These are phyloP conservation scores for Pseudomyrmex gracilis DNA, from an alignment of 1,140 invertebrate genomes.

Conservation along the genomic window DNA sequence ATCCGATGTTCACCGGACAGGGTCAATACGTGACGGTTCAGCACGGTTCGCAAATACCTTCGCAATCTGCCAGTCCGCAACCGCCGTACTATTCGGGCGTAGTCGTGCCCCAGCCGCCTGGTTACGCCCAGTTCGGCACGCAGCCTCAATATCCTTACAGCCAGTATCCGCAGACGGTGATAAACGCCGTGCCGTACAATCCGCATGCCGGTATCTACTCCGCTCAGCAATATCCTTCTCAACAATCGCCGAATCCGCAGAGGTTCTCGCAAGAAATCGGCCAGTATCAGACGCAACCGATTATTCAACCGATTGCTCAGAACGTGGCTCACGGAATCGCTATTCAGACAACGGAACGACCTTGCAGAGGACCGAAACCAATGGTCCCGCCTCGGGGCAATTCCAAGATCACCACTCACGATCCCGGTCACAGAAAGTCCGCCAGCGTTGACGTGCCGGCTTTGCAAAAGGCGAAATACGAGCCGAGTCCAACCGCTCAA, in stretches of 20 bases:
- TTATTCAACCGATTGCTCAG: constrained; percentile 84
- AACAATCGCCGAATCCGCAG: constrained; percentile 82
- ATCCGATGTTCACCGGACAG: constrained; percentile 78
- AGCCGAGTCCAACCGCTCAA: constrained; percentile 35
- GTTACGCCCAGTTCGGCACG: constrained; percentile 77
- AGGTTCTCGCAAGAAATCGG: constrained; percentile 82
- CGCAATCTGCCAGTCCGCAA: constrained; percentile 80
- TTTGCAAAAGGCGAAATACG: constrained; percentile 67
- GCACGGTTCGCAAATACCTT: constrained; percentile 77
- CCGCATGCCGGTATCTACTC: constrained; percentile 78
- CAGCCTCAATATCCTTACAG: constrained; percentile 80
- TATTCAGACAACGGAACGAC: constrained; percentile 72
- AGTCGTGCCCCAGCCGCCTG: constrained; percentile 75
- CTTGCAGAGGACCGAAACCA: constrained; percentile 81
- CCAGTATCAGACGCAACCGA: constrained; percentile 82
- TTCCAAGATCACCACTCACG: constrained; percentile 84
- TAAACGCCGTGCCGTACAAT: constrained; percentile 80
- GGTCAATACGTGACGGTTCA: constrained; percentile 81
- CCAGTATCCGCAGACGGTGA: constrained; percentile 81
- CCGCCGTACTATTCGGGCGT: constrained; percentile 80
- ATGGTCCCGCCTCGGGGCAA: constrained; percentile 83
- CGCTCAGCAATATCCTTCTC: constrained; percentile 75
- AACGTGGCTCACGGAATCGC: constrained; percentile 76
- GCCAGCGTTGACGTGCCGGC: constrained; percentile 75
- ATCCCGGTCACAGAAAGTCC: constrained; percentile 78